Evolutionary conservation across 2,888 invertebrate species (phyloP).

Genomic region (Conistra vaccinii): DNA sequence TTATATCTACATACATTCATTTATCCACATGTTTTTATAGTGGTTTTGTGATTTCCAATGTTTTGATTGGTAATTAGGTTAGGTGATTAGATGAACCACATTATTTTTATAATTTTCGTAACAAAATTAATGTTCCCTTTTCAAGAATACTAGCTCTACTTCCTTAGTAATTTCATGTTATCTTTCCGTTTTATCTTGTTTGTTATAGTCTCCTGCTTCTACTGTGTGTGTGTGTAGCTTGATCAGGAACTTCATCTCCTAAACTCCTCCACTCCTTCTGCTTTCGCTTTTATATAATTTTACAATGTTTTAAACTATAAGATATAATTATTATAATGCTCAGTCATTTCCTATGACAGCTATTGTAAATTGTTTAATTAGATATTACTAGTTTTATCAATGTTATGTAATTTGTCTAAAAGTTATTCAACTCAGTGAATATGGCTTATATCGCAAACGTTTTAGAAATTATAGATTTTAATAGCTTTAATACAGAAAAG

Average conservation of each 20-base stretch:
- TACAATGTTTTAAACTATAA: constrained; percentile 12
- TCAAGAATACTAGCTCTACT: background rate
- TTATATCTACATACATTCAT: background rate
- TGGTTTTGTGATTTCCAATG: background rate
- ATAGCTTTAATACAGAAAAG: background rate
- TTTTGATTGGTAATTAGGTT: too few relatives aligned
- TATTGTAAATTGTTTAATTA: constrained; percentile 48
- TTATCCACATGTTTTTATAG: background rate
- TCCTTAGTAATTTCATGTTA: constrained; percentile 1
- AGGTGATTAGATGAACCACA: background rate
- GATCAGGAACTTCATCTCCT: constrained; percentile 1
- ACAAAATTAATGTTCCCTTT: background rate
- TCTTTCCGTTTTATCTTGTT: background rate
- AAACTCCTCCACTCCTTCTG: background rate
- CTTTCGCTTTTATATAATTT: constrained; percentile 47
- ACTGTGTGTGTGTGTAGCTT: background rate
- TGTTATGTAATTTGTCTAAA: constrained; percentile 38
- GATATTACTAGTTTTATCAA: constrained; percentile 18
- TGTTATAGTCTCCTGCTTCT: background rate
- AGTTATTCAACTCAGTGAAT: background rate
- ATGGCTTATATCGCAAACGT: background rate
- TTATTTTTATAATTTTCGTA: background rate
- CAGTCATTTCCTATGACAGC: constrained; percentile 33
- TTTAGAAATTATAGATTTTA: background rate
- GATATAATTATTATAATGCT: constrained; percentile 48